Base-by-base conservation (phyloP, 2,113 vertebrate genomes). In the Percina caprodes region DNA sequence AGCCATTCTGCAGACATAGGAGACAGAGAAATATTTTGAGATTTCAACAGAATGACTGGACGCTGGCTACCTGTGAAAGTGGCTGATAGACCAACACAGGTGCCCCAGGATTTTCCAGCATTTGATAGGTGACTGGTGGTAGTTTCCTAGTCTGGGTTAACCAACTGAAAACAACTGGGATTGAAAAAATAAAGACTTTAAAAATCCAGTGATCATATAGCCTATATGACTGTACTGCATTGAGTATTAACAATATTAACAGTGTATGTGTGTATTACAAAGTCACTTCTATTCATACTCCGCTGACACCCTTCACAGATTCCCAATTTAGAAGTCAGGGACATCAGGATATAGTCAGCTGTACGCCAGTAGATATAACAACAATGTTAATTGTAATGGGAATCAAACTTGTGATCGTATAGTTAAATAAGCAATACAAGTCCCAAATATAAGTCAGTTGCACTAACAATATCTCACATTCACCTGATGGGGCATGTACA, bases 1-100 rank as follows among this genome's bases (percentile, higher is more conserved):
- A 84, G 97, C 96, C 98, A 99, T 99, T 72, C 94, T 96, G 94
- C 72, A 79, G 54, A 86, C 18, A 69, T 51, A 55, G 16, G 23
- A 81, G 10, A 83, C 4, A 55, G 30, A 49, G 2, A 52, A 9
- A 52, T 15, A 73, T 30, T 30, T 46, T 11, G 6, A 58, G 14
- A 26, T 55, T 23, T 56, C 3, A 46, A 30, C 12, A 48, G 16
- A 46, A 59, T 16, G 39, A 12, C 52, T 46, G 14, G 42, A 59
- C 1, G 21, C 30, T 69, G 67, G 51, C 49, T 16, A 23, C 30
- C 30, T 23, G 2, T 5, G 14, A 42, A 45, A 56, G 52, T 26
- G 35, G 10, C n/a, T 58, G 54, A 5, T 45, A 13, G 54, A 56
- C 69, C 52, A 46, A 71, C 69, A 45, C 8, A 42, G 1, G 14